phyloP scores from a whole-genome alignment of 2,888 invertebrate species.

The Agrochola macilenta region DNA sequence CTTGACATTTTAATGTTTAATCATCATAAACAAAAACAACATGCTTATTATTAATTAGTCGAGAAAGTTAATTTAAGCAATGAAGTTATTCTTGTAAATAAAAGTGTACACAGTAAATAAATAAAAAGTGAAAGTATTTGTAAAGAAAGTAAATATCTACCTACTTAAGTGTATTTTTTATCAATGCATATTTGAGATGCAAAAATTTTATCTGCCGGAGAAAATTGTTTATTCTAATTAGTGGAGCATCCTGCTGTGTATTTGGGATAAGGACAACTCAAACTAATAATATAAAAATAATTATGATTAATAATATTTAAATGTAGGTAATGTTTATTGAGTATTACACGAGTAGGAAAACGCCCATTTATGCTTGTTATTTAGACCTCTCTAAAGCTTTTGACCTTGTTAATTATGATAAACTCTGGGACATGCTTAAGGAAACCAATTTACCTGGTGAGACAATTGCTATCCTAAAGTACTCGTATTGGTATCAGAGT shows the following conservation, averaged over 20 bases:
- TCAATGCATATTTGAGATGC: background rate
- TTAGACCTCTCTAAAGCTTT: too few relatives aligned
- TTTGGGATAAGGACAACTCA: background rate
- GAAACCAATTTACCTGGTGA: too few relatives aligned
- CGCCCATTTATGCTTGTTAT: too few relatives aligned
- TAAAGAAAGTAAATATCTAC: slow-evolving; percentile 28
- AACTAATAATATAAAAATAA: background rate
- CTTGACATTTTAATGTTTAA: slow-evolving; percentile 11
- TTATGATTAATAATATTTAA: too few relatives aligned
- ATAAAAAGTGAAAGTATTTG: slow-evolving; percentile 54
- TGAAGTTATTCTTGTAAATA: slow-evolving; percentile 30
- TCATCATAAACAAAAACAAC: slow-evolving; percentile 13
- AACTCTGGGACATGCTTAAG: too few relatives aligned
- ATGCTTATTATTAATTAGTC: slow-evolving; percentile 13
- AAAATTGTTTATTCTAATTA: slow-evolving; percentile 5
- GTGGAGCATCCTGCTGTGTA: slow-evolving; percentile 19
- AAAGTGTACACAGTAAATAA: slow-evolving; percentile 37
- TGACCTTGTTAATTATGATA: too few relatives aligned
- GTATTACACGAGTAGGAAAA: too few relatives aligned
- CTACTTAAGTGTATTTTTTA: slow-evolving; percentile 21
- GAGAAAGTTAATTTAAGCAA: slow-evolving; percentile 55
- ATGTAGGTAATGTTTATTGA: too few relatives aligned
- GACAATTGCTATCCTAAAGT: too few relatives aligned
- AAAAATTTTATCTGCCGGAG: slow-evolving; percentile 4
- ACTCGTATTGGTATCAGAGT: too few relatives aligned